These are phyloP conservation scores for Fukomys damarensis DNA, from an alignment of 2,113 vertebrate genomes.

Conservation along the genomic window DNA sequence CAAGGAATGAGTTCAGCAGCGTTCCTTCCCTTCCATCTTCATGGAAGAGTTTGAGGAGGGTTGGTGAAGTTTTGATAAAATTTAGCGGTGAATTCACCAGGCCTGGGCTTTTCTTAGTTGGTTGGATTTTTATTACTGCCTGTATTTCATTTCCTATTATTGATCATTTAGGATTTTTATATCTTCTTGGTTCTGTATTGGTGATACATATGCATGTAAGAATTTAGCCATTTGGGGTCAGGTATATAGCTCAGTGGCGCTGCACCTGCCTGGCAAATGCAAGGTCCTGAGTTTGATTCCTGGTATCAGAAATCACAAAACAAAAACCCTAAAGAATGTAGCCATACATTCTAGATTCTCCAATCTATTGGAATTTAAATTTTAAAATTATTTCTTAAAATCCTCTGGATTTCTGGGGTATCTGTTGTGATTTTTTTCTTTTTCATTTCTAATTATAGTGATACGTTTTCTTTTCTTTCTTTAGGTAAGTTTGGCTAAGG, in stretches of 20 bases:
- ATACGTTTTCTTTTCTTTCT: neutral
- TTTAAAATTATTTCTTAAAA: neutral
- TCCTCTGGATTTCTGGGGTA: neutral
- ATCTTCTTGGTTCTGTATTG: neutral
- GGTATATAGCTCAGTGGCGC: no score
- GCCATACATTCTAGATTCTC: neutral
- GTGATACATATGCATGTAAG: neutral
- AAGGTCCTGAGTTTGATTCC: no score
- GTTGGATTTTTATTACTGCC: neutral
- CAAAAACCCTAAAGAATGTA: neutral
- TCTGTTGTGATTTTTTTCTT: neutral
- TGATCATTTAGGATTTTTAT: neutral
- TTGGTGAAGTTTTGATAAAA: neutral
- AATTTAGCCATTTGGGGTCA: neutral
- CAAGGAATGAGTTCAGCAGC: neutral
- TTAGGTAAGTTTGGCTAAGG: neutral
- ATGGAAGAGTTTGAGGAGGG: neutral
- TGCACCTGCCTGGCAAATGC: no score
- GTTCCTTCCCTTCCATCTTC: neutral
- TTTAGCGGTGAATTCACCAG: neutral
- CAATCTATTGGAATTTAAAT: neutral
- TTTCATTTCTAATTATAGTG: neutral
- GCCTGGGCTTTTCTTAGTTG: neutral
- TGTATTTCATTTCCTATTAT: neutral
- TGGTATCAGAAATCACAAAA: no score